Evolutionary conservation across 1,140 invertebrate species (phyloP).

Genomic region (Calliphora vicina): DNA sequence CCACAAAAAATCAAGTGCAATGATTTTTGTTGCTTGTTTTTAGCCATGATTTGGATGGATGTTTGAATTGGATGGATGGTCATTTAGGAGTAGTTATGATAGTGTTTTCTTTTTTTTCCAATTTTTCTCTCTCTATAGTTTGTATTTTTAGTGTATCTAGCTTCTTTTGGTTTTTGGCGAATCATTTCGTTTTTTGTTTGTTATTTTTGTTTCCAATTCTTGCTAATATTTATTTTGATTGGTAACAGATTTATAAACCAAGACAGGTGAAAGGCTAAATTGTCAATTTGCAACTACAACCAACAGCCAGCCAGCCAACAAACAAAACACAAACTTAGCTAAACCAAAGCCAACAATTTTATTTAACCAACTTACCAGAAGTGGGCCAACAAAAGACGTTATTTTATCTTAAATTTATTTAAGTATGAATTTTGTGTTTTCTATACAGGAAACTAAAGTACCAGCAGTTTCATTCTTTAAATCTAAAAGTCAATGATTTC

Average conservation of each 20-base stretch:
- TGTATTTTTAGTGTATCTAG: background rate
- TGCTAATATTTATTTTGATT: slow-evolving; percentile 62
- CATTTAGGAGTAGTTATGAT: slow-evolving; percentile 7
- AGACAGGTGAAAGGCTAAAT: slow-evolving; percentile 64
- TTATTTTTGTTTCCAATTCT: slow-evolving; percentile 40
- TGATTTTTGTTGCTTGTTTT: background rate
- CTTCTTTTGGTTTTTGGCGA: background rate
- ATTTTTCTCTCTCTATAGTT: background rate
- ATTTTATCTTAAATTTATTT: background rate
- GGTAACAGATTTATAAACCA: slow-evolving; percentile 60
- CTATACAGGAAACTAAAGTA: background rate
- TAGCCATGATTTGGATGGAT: background rate
- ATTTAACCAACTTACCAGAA: background rate
- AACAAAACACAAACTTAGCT: no score
- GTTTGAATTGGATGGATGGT: background rate
- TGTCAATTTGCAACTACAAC: slow-evolving; percentile 59
- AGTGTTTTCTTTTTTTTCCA: background rate
- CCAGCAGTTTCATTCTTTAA: background rate
- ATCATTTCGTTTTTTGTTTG: background rate
- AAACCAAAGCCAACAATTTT: slow-evolving; percentile 40
- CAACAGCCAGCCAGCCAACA: slow-evolving; percentile 44
- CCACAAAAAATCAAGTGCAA: background rate
- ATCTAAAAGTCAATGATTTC: background rate
- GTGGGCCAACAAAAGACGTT: slow-evolving; percentile 9
- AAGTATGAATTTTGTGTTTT: background rate